phyloP scores from a whole-genome alignment of 2,113 vertebrate species.

The Daubentonia madagascariensis region DNA sequence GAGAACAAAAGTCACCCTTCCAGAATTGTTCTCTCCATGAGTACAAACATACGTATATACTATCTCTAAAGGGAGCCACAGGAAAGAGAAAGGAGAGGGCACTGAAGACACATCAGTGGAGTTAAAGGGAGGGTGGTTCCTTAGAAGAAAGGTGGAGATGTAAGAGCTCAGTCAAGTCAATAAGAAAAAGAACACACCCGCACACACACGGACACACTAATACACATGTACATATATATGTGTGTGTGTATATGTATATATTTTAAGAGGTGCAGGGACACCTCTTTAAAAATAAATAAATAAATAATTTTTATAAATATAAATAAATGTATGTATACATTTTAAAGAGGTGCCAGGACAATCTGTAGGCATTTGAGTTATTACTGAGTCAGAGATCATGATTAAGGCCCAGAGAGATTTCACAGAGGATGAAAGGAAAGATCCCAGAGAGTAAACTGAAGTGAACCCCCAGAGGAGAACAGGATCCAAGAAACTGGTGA shows the following conservation, averaged over 20 bases:
- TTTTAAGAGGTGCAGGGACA: too few species aligned
- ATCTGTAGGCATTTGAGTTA: background rate
- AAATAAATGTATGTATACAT: too few species aligned
- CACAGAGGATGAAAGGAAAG: background rate
- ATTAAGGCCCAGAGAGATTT: background rate
- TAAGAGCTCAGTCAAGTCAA: background rate
- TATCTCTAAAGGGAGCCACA: background rate
- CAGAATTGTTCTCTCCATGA: background rate
- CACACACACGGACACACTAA: too few species aligned
- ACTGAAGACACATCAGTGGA: background rate
- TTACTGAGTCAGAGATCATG: background rate
- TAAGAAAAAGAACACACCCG: background rate
- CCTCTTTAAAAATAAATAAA: background rate
- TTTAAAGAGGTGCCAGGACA: too few species aligned
- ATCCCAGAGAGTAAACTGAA: background rate
- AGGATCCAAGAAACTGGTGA: background rate
- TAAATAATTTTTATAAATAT: too few species aligned
- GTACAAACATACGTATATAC: background rate
- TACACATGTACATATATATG: too few species aligned
- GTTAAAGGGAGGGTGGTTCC: background rate
- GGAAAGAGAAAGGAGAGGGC: background rate
- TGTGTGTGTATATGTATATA: too few species aligned
- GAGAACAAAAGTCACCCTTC: background rate
- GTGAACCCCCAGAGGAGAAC: background rate
- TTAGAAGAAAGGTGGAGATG: background rate